Base-by-base conservation (phyloP, 1,140 invertebrate species). In the Danaus plexippus region DNA sequence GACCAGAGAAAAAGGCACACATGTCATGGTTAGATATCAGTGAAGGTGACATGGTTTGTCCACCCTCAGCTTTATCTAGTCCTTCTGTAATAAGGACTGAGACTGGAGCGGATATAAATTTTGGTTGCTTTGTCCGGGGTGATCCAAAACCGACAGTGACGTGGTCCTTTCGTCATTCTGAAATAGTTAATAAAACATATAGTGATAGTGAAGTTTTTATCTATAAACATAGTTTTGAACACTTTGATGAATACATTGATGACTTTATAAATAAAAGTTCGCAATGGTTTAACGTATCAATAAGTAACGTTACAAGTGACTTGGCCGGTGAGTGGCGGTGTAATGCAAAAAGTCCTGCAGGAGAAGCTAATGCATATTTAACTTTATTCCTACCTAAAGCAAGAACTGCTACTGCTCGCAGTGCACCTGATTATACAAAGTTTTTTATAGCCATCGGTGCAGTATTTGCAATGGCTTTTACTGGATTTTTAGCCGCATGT, bases 111-210 rank as follows among this genome's bases (percentile, higher is more conserved):
- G 77, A 86, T 46, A 79, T 86, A 41, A 94, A 92, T 13, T 90
- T 97, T 49, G 90, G 92, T n/a, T 97, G 96, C 71, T 89, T 91
- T 47, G 91, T 94, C 0, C 90, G 86, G 9, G 95, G 95, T 0
- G 94, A 96, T 78, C 95, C 95, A 0, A 89, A 92, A 69, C 95
- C 96, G 0, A 89, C 91, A 66, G 90, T 95, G 9, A 90, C 90
- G 50, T 97, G 96, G 95, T 89, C 92, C 9, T 88, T 94, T 45
- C 92, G 94, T 68, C 92, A 94, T 45, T 55, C 54, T 43, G 67
- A 76, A 68, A 62, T 81, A 42, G 64, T 63, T 40, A 84, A 85
- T 52, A 68, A 64, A 47, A 79, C 75, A 9, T 63, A 56, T 49
- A 74, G 71, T 59, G 60, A 71, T 57, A 78, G 70, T 71, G 73